Evolutionary conservation across 2,797 vertebrate species (phyloP), one percentile per base, ranked within the genome.

Genomic region (Enteromius radiatus): DNA sequence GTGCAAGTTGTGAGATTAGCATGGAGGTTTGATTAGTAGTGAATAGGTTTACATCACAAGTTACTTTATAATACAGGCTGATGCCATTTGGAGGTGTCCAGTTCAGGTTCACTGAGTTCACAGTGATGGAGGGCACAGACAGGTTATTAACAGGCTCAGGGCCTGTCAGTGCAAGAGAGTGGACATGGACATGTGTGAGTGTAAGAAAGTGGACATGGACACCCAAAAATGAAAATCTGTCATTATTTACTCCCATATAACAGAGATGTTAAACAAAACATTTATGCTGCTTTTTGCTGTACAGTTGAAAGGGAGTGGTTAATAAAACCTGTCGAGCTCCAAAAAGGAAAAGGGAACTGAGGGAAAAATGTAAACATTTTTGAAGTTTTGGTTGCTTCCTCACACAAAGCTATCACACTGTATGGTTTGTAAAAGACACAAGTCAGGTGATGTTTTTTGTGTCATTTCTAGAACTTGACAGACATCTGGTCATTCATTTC

Each of bases 11-110:
- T 70, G 65, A 28, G 71, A 84, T 70, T 76, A 38, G 54, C 6
- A 36, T 80, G 54, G 33, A 76, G 70, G 31, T 67, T 49, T 77
- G 52, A 36, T 52, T 52, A 33, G 73, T 77, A 19, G 70, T 71
- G 38, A 56, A 3, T n/a, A 28, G 31, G 41, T 61, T 63, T 47
- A 9, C 4, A 69, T 10, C 5, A 64, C 73, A 81, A 23, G 36
- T 41, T 76, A 81, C 54, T 84, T n/a, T 81, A 81, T 69, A 81
- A 70, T 69, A 81, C 1, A 8, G 23, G 26, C 78, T 84, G 28
- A 61, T n/a, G 84, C 84, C 78, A 68, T 63, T 31, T 10, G 19
- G 64, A 68, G 17, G 41, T 5, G 11, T 70, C 84, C 84, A 84
- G 12, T 21, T 63, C 54, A 84, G 52, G n/a, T n/a, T 28, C 17